Percentiles rank a stretch among this genome's conserved stretches.
These are phyloP conservation scores for Himalopsyche phryganea DNA, from an alignment of 1,140 invertebrate genomes.

Conservation along the genomic window DNA sequence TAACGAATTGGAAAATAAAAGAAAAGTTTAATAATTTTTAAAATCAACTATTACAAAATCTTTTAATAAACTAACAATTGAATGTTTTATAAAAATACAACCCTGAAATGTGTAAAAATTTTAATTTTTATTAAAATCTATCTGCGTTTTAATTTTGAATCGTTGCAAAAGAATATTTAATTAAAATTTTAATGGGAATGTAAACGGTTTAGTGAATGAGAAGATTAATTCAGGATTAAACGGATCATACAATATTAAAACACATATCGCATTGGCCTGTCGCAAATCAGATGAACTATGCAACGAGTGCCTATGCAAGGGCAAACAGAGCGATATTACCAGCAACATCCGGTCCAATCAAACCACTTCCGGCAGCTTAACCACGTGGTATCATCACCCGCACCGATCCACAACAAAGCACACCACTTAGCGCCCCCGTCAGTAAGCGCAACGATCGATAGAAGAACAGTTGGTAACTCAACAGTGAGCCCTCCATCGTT, in stretches of 20 bases:
- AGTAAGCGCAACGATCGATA: constrained; percentile 27
- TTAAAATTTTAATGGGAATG: no score
- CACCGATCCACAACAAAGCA: not conserved
- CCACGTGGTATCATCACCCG: constrained; percentile 4
- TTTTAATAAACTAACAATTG: no score
- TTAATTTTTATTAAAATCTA: no score
- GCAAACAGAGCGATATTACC: constrained; percentile 27
- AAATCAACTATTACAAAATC: no score
- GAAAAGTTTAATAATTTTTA: no score
- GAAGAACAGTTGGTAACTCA: constrained; percentile 27
- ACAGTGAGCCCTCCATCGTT: constrained; percentile 27
- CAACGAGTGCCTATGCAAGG: constrained; percentile 25
- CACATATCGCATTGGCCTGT: not conserved
- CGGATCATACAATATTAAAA: not conserved
- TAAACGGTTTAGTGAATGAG: no score
- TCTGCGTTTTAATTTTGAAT: no score
- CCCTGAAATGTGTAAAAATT: no score
- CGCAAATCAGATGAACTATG: constrained; percentile 24
- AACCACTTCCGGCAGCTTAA: constrained; percentile 12
- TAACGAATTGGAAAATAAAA: no score
- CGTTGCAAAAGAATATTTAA: no score
- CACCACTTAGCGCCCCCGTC: constrained; percentile 19
- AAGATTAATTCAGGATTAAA: no score
- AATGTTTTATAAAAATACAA: no score
- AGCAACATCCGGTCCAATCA: constrained; percentile 18